These are phyloP conservation scores for Chlorodrepanis virens DNA, from an alignment of 2,113 vertebrate genomes.

Conservation along the genomic window DNA sequence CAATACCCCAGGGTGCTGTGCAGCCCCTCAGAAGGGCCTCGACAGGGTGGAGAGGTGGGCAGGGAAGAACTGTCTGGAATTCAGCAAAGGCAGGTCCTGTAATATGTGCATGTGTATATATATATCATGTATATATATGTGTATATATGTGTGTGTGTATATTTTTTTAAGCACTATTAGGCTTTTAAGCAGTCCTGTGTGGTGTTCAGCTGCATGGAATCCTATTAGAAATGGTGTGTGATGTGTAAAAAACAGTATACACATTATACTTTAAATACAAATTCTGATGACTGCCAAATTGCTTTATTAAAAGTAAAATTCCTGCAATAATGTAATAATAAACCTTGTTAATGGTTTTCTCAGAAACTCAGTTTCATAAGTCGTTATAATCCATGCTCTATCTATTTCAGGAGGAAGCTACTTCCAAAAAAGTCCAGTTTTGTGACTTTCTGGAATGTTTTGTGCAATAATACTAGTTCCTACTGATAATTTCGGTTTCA, in stretches of 20 bases:
- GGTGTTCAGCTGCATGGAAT: background rate
- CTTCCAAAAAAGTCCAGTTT: background rate
- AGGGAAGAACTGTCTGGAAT: background rate
- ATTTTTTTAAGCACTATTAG: background rate
- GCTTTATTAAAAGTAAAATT: background rate
- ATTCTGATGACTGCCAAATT: background rate
- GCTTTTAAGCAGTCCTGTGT: background rate
- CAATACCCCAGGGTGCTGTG: fast-evolving
- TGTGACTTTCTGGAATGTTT: background rate
- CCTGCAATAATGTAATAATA: background rate
- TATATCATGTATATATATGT: background rate
- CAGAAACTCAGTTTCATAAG: background rate
- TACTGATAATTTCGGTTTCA: background rate
- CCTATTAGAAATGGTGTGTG: background rate
- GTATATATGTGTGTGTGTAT: too few relatives aligned
- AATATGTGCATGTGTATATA: fast-evolving
- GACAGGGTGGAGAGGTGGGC: background rate
- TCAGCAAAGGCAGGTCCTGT: background rate
- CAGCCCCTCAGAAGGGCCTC: fast-evolving
- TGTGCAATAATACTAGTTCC: background rate
- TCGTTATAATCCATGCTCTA: background rate
- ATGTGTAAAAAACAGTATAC: background rate
- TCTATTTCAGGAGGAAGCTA: background rate
- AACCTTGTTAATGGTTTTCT: background rate
- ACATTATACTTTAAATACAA: background rate